A percentile compares a stretch with the other conserved stretches of the same genome.
phyloP scores from a whole-genome alignment of 2,113 vertebrate genomes.

The Corythornis cristatus region DNA sequence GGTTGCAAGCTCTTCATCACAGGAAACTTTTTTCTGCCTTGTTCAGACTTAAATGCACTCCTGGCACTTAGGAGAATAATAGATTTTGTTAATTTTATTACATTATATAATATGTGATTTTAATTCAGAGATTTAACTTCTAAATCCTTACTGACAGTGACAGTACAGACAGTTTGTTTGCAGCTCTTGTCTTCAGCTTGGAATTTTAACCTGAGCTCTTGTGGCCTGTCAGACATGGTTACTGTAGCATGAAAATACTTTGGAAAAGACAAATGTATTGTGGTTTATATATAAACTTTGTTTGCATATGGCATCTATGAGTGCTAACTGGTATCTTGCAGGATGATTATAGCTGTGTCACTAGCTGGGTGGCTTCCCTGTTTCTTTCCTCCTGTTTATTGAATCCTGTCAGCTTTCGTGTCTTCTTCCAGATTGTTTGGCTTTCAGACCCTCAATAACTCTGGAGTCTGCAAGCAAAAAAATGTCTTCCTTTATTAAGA shows the following conservation, averaged over 20 bases:
- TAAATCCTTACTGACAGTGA: neutral
- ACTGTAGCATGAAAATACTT: neutral
- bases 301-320: neutral
- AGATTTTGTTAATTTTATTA: neutral
- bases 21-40: neutral
- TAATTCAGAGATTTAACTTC: neutral
- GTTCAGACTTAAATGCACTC: neutral
- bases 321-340: neutral
- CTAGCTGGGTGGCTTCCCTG: neutral
- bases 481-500: neutral
- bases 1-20: neutral
- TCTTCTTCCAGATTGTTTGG: neutral
- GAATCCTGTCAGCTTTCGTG: neutral
- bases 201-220: neutral
- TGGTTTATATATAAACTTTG: neutral
- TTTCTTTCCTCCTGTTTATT: neutral
- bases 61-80: neutral
- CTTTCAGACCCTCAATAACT: neutral
- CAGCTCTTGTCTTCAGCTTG: neutral
- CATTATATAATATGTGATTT: neutral
- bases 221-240: neutral
- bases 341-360: neutral
- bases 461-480: neutral
- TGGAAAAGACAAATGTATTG: neutral
- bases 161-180: neutral